Conservation (phyloP, 2,797 vertebrate species). For the Melopsittacus undulatus region DNA sequence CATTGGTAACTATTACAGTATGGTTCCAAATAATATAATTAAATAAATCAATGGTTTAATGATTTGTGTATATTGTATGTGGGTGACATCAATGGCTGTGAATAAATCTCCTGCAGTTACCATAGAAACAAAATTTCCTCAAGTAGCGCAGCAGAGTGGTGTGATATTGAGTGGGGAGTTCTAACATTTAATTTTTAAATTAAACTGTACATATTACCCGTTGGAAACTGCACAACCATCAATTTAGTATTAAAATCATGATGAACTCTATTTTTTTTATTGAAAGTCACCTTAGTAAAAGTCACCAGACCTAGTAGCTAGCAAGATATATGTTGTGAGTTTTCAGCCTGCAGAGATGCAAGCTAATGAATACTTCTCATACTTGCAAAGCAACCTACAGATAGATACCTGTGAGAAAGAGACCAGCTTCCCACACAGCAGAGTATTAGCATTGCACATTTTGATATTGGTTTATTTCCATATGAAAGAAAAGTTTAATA, state of each 20-base stretch:
- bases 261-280: not conserved
- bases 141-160: constrained; percentile 54
- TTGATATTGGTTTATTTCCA: constrained; percentile 6
- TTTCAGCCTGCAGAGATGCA: constrained; percentile 19
- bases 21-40: not conserved
- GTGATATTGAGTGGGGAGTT: constrained; percentile 71
- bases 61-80: constrained; percentile 64
- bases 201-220: constrained; percentile 32
- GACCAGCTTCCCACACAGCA: not conserved
- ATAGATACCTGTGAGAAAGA: not conserved
- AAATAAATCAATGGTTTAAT: constrained; percentile 35
- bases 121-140: constrained; percentile 82
- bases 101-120: constrained; percentile 81
- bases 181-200: constrained; percentile 71
- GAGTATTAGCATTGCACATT: not conserved
- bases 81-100: constrained; percentile 71
- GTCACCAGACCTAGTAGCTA: not conserved
- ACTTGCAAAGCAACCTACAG: constrained; percentile 11
- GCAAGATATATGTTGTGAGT: not conserved
- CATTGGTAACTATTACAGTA: not conserved
- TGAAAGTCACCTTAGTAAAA: not conserved
- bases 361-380: not conserved
- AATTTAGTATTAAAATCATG: constrained; percentile 2
- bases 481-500: constrained; percentile 21
- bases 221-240: not conserved